These are phyloP conservation scores for Homarus gammarus DNA, from an alignment of 2,888 invertebrate species.

Conservation along the genomic window DNA sequence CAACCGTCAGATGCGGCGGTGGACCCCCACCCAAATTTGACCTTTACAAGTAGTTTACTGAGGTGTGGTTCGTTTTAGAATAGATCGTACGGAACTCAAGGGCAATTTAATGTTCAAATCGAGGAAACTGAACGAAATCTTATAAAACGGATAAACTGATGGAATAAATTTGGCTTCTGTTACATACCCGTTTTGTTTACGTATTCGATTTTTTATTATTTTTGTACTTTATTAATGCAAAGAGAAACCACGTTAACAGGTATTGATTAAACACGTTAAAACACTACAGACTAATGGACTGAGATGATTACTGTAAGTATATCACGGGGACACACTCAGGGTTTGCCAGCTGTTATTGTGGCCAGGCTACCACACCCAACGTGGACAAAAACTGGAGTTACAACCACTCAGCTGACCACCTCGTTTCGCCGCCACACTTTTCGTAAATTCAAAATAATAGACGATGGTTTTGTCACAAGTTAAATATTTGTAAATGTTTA, in stretches of 20 bases:
- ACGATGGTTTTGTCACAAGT: no score
- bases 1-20: neutral
- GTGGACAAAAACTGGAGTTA: neutral
- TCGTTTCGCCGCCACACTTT: neutral
- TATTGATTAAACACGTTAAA: neutral
- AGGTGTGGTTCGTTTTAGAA: slow-evolving; percentile 15
- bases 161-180: neutral
- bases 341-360: neutral
- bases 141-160: neutral
- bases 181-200: neutral
- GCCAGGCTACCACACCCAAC: slow-evolving; percentile 21
- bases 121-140: slow-evolving; percentile 14
- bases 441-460: neutral
- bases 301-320: no score
- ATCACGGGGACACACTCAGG: neutral
- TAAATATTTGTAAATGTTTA: no score
- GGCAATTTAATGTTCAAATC: neutral
- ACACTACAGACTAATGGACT: no score
- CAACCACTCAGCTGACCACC: neutral
- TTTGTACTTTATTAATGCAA: no score
- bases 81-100: slow-evolving; percentile 13
- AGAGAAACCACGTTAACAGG: no score
- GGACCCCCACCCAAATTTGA: slow-evolving; percentile 31
- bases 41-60: slow-evolving; percentile 25
- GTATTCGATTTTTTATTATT: neutral